Base-by-base conservation (phyloP, 1,140 invertebrate genomes). In the Drosophila lacertosa region DNA sequence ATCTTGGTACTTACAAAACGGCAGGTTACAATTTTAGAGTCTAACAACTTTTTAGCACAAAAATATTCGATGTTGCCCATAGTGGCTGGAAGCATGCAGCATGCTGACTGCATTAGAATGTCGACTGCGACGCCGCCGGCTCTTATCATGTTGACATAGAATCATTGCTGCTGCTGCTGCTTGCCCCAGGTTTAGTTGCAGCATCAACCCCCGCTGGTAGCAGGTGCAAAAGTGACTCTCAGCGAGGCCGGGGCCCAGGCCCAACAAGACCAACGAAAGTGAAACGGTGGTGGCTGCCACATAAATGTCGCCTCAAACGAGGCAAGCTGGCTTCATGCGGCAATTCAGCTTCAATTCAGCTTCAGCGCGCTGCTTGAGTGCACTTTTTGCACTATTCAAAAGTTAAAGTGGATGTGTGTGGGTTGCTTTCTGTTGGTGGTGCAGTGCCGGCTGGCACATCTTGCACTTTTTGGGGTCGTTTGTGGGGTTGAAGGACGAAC, bases 361-460 rank as follows among this genome's bases (percentile, higher is more conserved):
- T 24, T 32, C 22, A 39, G 35, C 35, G 18, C 42, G 60, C 65
- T 67, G 71, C 58, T 66, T 77, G 82, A 80, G 81, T 86, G 82
- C 82, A 88, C 82, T 88, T 82, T 81, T 77, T 88, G 77, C 82
- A 86, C 82, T 86, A 86, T 86, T 88, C 66, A 88, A 83, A 88
- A 72, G 74, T 59, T 65, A 55, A 74, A 60, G 48, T 42, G 37
- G 51, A 13, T 15, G 47, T 48, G 24, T 13, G 58, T 64, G 39
- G 9, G 33, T 18, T 26, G 5, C 6, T 37, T 42, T 15, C 11
- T 22, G 44, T 42, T 59, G 73, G 60, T 71, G 29, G 65, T 75
- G 73, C 67, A 48, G 32, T 20, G 39, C 18, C 55, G 71, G 24
- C 11, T 63, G 33, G 10, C 20, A 55, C 18, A 35, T 64, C 60